A percentile compares a stretch with the other conserved stretches of the same genome.
phyloP scores from a whole-genome alignment of 2,113 vertebrate species.

The Cygnus buccinator region DNA sequence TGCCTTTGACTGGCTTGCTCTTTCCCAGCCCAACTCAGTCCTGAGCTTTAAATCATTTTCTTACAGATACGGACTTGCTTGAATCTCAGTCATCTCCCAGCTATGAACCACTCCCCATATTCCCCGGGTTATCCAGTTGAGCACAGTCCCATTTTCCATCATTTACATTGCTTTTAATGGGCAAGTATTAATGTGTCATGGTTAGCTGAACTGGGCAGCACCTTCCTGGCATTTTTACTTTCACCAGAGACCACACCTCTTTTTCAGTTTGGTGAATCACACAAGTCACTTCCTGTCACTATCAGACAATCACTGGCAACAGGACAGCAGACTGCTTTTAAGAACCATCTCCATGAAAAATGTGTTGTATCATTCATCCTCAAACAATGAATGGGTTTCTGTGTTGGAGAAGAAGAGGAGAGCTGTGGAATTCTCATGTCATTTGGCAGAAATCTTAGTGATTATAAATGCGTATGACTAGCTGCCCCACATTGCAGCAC shows the following conservation, averaged over 20 bases:
- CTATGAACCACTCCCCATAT: background rate
- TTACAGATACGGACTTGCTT: background rate
- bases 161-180: background rate
- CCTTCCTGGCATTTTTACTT: background rate
- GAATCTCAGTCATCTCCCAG: background rate
- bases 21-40: background rate
- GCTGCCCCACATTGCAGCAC: constrained; percentile 19
- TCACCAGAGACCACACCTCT: background rate
- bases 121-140: background rate
- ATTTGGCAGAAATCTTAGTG: constrained; percentile 15
- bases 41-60: background rate
- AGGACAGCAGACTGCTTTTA: background rate
- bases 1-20: background rate
- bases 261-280: background rate
- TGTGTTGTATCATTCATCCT: background rate
- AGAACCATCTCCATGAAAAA: background rate
- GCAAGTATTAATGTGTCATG: background rate
- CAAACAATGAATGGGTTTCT: rapidly evolving
- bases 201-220: background rate
- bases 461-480: background rate
- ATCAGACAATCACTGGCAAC: background rate
- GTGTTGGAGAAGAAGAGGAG: background rate
- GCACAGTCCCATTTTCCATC: background rate
- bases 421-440: background rate
- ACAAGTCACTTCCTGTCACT: background rate